Evolutionary conservation across 2,797 vertebrate species (phyloP).

Genomic region (Peromyscus aztecus): DNA sequence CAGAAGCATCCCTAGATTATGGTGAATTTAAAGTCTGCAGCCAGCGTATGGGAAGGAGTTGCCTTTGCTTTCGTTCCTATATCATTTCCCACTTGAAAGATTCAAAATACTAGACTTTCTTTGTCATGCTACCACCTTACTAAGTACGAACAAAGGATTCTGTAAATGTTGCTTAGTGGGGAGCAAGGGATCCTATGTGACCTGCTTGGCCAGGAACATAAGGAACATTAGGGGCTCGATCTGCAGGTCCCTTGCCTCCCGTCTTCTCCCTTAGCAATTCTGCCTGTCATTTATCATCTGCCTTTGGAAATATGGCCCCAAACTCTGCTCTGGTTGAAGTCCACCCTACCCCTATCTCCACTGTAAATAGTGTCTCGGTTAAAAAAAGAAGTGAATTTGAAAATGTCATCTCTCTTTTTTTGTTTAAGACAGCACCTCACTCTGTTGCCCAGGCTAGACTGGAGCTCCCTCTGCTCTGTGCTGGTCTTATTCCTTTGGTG

Average conservation of each 20-base stretch:
- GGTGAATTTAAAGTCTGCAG: constrained; percentile 70
- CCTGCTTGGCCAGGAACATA: neutral
- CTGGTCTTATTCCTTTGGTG: neutral
- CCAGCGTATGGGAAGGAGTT: constrained; percentile 61
- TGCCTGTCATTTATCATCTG: neutral
- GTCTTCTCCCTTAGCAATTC: neutral
- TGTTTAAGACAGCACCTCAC: neutral
- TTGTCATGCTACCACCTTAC: constrained; percentile 13
- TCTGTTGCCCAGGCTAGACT: neutral
- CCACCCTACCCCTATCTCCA: neutral
- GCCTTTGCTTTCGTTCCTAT: constrained; percentile 54
- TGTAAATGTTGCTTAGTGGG: neutral
- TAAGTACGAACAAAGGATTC: neutral
- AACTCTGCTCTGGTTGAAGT: neutral
- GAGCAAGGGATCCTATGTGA: neutral
- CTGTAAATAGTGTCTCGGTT: neutral
- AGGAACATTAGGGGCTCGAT: neutral
- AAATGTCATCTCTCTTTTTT: neutral
- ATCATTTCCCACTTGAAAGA: constrained; percentile 45
- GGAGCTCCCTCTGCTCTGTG: neutral
- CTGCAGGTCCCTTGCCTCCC: fast-evolving
- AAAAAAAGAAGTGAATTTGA: constrained; percentile 37
- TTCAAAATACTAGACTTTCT: constrained; percentile 34
- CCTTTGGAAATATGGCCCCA: neutral
- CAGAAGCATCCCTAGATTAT: constrained; percentile 68